phyloP scores from a whole-genome alignment of 2,113 vertebrate species.

The Martes martes region DNA sequence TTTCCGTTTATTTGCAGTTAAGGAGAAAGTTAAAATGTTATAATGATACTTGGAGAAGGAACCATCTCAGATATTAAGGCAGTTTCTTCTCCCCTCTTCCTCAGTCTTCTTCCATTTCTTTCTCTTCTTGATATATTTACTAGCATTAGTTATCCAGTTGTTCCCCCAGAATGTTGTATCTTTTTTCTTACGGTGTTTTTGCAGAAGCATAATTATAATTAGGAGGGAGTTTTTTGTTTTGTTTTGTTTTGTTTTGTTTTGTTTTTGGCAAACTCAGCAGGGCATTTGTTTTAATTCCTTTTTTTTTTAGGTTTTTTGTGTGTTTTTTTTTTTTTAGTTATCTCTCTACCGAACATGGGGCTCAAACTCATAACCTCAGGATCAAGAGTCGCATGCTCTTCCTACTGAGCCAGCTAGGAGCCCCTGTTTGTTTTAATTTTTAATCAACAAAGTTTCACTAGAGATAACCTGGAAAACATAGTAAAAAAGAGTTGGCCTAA shows the following conservation, averaged over 20 bases:
- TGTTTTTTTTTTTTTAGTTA: not conserved
- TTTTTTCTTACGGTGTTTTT: constrained; percentile 10
- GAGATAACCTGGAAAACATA: not conserved
- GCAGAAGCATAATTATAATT: not conserved
- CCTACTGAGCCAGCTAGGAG: not conserved
- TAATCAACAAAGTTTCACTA: not conserved
- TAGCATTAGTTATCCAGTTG: constrained; percentile 16
- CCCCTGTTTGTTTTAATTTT: constrained; percentile 27
- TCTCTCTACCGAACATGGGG: not conserved
- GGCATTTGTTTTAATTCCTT: not conserved
- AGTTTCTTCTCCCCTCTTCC: not conserved
- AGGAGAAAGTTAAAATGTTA: not conserved
- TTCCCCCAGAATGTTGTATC: not conserved
- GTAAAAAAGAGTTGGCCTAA: not conserved
- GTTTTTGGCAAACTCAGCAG: not conserved
- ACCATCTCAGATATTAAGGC: not conserved
- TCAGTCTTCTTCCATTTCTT: not conserved
- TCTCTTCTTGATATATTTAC: not conserved
- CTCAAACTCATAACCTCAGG: not conserved
- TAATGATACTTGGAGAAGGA: not conserved
- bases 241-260: not conserved
- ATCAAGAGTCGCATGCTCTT: not conserved
- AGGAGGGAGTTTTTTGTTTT: not conserved
- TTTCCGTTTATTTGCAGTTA: constrained; percentile 1
- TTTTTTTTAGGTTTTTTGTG: not conserved